phyloP scores from a whole-genome alignment of 2,113 vertebrate genomes.

The Ageneiosus marmoratus region DNA sequence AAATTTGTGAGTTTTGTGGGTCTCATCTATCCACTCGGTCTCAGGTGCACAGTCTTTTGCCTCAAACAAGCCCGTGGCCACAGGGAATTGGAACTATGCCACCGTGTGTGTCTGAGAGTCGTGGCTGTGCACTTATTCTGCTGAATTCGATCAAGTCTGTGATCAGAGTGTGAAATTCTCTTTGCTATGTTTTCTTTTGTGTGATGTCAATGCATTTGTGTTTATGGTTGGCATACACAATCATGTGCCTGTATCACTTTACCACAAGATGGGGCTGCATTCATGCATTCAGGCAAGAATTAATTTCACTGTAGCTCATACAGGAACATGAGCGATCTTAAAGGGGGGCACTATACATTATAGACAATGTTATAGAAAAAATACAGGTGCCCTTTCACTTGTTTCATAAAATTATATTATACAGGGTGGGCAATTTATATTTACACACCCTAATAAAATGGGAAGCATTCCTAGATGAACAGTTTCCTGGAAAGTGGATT shows the following conservation, averaged over 20 bases:
- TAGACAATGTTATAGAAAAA: neutral
- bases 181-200: neutral
- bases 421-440: too few relatives aligned
- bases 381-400: neutral
- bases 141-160: too few relatives aligned
- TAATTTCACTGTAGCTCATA: neutral
- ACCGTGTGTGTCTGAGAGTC: neutral
- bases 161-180: too few relatives aligned
- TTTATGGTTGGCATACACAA: neutral
- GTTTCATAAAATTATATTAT: neutral
- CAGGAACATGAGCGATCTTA: too few relatives aligned
- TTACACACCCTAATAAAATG: too few relatives aligned
- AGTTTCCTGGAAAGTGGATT: too few relatives aligned
- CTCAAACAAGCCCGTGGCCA: neutral
- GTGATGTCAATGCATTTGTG: neutral
- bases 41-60: slow-evolving; percentile 11
- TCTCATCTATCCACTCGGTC: slow-evolving; percentile 10
- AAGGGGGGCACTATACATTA: neutral
- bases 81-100: neutral
- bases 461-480: too few relatives aligned
- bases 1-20: neutral
- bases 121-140: neutral
- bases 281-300: neutral
- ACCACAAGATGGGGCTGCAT: slow-evolving; percentile 51
- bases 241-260: neutral